Evolutionary conservation across 1,140 invertebrate genomes (phyloP).

Genomic region (Ostrea denselamellosa): DNA sequence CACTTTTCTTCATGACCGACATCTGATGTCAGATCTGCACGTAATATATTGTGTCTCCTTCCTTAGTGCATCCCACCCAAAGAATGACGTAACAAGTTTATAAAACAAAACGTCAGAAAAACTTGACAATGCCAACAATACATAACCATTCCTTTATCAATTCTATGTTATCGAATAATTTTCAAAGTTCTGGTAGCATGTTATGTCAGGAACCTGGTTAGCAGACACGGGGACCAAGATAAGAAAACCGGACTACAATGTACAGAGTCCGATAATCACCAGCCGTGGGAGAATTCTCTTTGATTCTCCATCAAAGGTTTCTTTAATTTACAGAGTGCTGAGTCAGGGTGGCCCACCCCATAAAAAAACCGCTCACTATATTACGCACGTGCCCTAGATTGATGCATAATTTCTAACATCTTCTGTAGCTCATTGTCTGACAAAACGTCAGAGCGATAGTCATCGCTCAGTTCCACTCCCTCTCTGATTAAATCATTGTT

Average conservation of each 20-base stretch:
- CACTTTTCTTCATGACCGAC: conserved; percentile 5
- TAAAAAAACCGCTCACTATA: background rate
- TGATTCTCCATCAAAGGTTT: background rate
- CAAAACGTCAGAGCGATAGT: conserved; percentile 1
- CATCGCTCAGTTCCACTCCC: background rate
- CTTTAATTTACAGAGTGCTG: conserved; percentile 17
- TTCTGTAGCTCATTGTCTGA: conserved; percentile 6
- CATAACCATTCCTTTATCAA: background rate
- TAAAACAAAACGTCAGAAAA: conserved; percentile 29
- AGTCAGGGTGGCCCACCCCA: conserved; percentile 12
- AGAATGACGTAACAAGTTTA: conserved; percentile 7
- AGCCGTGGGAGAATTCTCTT: conserved; percentile 1
- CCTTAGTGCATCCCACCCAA: background rate
- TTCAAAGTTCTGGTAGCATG: background rate
- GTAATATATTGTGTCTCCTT: background rate
- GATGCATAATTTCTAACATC: background rate
- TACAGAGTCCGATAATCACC: background rate
- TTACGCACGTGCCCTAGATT: background rate
- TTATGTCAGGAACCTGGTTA: background rate
- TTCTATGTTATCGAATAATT: background rate
- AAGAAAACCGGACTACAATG: background rate
- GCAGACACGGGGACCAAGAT: background rate
- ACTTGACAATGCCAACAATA: conserved; percentile 8
- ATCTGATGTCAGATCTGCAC: background rate
- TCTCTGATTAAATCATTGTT: background rate